Base-by-base conservation (phyloP, 1,140 invertebrate genomes). In the Caenorhabditis inopinata region DNA sequence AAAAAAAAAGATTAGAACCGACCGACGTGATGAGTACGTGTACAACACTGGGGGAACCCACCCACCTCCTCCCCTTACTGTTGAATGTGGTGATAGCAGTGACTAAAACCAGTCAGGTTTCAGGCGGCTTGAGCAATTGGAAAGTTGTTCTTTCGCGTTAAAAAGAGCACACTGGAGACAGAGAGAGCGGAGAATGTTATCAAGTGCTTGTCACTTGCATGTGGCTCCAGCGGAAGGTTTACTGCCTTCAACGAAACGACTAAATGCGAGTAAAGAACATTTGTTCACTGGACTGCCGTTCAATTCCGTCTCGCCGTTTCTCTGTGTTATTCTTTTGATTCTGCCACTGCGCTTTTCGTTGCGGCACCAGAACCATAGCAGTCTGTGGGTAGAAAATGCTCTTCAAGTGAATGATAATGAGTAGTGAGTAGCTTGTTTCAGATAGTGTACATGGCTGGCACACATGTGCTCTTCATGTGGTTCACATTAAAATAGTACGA, bases 61-160 rank as follows among this genome's bases (percentile, higher is more conserved):
- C 25, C 38, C 58, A 11, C 9, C 25, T 58, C 51, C 6, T n/a
- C 27, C 11, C 9, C 32, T 4, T 32, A 68, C 58, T 42, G 58
- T 21, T 68, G 27, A 18, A n/a, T 21, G 32, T 21, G 27, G 25
- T 16, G 51, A 11, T 42, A 42, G 38, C 48, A 51, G 48, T 51
- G 58, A 18, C 58, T 68, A 68, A 32, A 68, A 68, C 58, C 58
- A 68, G 58, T 68, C 58, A 68, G 32, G 58, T 68, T 68, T 68
- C 58, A 68, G 58, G 58, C 58, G 58, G 32, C 58, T 68, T 21
- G 58, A 42, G 58, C 58, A 68, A 38, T 51, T 68, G 32, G n/a
- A 68, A 68, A 68, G 58, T 68, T 68, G 58, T 68, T 68, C 58
- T 68, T 68, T 68, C 32, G 58, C 23, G n/a, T 18, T 42, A 12